Percentiles rank a stretch among this genome's conserved stretches.
Evolutionary conservation across 2,113 vertebrate genomes (phyloP).

Genomic region (Tiliqua scincoides): DNA sequence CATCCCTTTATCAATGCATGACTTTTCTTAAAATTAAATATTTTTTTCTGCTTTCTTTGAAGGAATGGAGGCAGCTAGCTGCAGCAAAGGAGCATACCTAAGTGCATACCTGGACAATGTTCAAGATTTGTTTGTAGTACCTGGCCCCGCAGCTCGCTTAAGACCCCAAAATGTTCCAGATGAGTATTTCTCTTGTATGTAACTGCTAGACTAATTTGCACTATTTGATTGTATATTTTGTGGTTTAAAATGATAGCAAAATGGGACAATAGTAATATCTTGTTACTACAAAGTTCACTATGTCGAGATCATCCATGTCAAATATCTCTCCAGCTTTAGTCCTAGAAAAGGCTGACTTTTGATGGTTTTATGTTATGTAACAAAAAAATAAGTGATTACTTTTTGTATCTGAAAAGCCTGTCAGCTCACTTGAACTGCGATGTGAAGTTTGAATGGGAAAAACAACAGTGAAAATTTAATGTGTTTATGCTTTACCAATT

Average conservation of each 20-base stretch:
- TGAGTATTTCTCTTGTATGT: slow-evolving; percentile 92
- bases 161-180: slow-evolving; percentile 83
- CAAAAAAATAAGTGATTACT: neutral
- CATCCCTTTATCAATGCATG: neutral
- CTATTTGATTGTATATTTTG: neutral
- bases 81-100: slow-evolving; percentile 80
- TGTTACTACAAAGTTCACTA: neutral
- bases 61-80: slow-evolving; percentile 95
- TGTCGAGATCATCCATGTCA: too few relatives aligned
- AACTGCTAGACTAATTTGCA: slow-evolving; percentile 60
- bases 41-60: slow-evolving; percentile 23
- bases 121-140: slow-evolving; percentile 80
- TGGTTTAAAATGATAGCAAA: neutral
- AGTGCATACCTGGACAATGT: slow-evolving; percentile 77
- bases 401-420: too few relatives aligned
- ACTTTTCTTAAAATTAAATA: neutral
- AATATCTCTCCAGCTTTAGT: neutral
- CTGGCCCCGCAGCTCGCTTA: slow-evolving; percentile 90
- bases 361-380: neutral
- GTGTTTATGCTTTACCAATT: neutral
- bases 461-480: neutral
- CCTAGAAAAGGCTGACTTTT: neutral
- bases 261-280: neutral
- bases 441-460: neutral
- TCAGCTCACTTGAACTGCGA: neutral